Evolutionary conservation across 1,140 invertebrate genomes (phyloP).

Genomic region (Anastrepha obliqua): DNA sequence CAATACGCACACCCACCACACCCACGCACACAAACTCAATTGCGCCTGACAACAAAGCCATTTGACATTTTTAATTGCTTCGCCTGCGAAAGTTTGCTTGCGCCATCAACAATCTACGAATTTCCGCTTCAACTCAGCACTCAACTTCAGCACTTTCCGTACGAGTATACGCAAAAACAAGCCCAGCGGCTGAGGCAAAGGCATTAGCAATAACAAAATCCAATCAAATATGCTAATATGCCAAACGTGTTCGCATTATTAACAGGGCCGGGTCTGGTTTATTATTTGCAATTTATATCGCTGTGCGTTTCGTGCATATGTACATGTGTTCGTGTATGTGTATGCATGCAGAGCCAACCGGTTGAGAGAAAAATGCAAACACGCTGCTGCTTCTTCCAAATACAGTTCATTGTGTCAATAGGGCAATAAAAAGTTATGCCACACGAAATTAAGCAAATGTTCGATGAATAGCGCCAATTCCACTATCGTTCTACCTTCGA

Average conservation of each 20-base stretch:
- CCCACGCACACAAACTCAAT: background rate
- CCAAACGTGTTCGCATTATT: conserved; percentile 10
- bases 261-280: background rate
- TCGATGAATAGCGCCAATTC: background rate
- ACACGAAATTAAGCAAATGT: conserved; percentile 8
- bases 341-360: background rate
- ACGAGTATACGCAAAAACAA: background rate
- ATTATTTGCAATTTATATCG: conserved; percentile 17
- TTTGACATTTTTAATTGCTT: conserved; percentile 13
- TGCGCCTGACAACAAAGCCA: background rate
- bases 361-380: background rate
- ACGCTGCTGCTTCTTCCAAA: background rate
- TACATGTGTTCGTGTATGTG: too few species aligned
- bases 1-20: too few species aligned
- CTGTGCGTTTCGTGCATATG: background rate
- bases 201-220: background rate
- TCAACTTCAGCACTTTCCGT: background rate
- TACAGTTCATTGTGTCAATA: background rate
- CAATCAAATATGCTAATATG: conserved; percentile 32
- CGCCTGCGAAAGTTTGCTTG: background rate
- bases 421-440: conserved; percentile 20
- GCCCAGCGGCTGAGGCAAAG: background rate
- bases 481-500: background rate
- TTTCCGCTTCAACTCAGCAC: background rate
- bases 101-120: background rate